Percentiles rank a stretch among this genome's conserved stretches.
Evolutionary conservation across 2,888 invertebrate genomes (phyloP).

Genomic region (Philopedon plagiatum): DNA sequence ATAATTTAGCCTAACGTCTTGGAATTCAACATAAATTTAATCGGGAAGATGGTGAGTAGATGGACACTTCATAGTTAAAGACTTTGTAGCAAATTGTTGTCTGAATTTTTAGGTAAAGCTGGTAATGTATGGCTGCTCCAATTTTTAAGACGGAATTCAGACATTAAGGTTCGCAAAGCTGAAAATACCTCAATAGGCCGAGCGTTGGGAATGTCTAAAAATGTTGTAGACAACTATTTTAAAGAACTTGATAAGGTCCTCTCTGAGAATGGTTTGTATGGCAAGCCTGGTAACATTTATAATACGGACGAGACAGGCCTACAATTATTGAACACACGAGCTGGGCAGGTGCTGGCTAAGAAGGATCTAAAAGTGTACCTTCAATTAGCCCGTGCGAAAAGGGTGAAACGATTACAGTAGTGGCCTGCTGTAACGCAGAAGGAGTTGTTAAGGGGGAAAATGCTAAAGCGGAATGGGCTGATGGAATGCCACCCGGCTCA

Average conservation of each 20-base stretch:
- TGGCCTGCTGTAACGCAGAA: constrained; percentile 37
- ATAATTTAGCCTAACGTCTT: constrained; percentile 1
- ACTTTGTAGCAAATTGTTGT: background rate
- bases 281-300: background rate
- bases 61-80: constrained; percentile 10
- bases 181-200: background rate
- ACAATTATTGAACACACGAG: background rate
- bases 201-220: no score
- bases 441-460: constrained; percentile 51
- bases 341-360: constrained; percentile 13
- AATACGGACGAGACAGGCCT: background rate
- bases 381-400: constrained; percentile 8
- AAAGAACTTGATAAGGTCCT: no score
- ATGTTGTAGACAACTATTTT: no score
- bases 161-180: background rate
- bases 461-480: constrained; percentile 30
- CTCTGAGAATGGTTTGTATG: no score
- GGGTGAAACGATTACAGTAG: constrained; percentile 17
- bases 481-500: constrained; percentile 52
- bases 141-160: constrained; percentile 4
- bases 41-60: constrained; percentile 7
- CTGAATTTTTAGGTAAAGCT: constrained; percentile 17
- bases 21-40: constrained; percentile 24
- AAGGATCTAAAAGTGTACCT: constrained; percentile 1
- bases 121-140: background rate